phyloP scores from a whole-genome alignment of 2,113 vertebrate genomes.

The Carassius carassius region DNA sequence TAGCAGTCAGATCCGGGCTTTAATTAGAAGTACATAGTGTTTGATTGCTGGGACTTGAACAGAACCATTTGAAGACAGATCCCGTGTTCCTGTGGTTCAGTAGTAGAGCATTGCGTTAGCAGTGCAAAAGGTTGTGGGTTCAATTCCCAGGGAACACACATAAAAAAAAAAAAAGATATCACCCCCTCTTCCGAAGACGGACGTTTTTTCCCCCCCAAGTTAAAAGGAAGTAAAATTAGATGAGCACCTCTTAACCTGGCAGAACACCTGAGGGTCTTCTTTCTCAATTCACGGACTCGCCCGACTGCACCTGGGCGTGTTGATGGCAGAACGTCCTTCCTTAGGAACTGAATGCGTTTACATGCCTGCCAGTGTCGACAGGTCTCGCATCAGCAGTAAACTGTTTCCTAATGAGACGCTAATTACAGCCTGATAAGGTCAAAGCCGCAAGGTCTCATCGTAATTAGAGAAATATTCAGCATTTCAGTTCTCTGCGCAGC shows the following conservation, averaged over 20 bases:
- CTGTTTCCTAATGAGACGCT: conserved; percentile 53
- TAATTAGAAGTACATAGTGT: conserved; percentile 30
- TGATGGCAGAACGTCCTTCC: conserved; percentile 18
- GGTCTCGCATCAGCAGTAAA: conserved; percentile 49
- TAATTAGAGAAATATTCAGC: conserved; percentile 46
- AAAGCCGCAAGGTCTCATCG: conserved; percentile 31
- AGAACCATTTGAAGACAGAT: background rate
- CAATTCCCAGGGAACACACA: too few species aligned
- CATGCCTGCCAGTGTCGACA: conserved; percentile 43
- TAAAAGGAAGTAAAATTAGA: background rate
- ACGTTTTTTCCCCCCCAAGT: too few species aligned
- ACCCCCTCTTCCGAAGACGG: too few species aligned
- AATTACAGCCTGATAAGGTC: conserved; percentile 46
- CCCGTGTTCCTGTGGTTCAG: too few species aligned
- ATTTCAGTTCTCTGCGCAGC: background rate
- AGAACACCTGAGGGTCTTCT: conserved; percentile 11
- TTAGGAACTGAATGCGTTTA: conserved; percentile 24
- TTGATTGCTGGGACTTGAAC: conserved; percentile 25
- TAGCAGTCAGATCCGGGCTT: conserved; percentile 27
- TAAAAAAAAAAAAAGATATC: too few species aligned
- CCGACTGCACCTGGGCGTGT: conserved; percentile 26
- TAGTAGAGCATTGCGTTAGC: too few species aligned
- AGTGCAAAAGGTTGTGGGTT: too few species aligned
- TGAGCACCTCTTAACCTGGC: background rate
- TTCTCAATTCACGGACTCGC: background rate